Conservation (phyloP, 2,797 vertebrate species). For the Holocentrus rufus region DNA sequence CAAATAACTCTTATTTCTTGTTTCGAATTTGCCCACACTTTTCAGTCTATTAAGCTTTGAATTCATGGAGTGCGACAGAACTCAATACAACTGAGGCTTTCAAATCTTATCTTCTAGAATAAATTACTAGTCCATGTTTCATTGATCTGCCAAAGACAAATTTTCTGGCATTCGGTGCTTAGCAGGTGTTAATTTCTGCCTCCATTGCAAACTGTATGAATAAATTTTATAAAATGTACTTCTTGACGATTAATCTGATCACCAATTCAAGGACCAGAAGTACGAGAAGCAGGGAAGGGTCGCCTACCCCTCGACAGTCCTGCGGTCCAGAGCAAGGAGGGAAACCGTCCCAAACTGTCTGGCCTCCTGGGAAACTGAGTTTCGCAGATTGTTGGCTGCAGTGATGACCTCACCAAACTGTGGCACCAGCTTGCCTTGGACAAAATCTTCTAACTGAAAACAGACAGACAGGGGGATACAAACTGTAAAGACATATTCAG, state of each 20-base stretch:
- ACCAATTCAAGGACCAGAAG: neutral
- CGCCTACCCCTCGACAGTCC: conserved; percentile 76
- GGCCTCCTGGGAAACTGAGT: conserved; percentile 79
- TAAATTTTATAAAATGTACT: too few species aligned
- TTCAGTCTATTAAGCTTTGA: neutral
- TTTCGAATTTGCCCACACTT: too few species aligned
- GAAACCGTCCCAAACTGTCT: conserved; percentile 77
- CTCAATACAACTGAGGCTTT: neutral
- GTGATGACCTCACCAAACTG: conserved; percentile 68
- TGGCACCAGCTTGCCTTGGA: conserved; percentile 70
- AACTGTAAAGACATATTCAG: neutral
- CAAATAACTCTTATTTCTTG: too few species aligned
- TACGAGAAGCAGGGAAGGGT: neutral
- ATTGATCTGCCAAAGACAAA: too few species aligned
- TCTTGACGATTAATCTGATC: neutral
- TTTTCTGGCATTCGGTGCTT: too few species aligned
- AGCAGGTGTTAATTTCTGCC: neutral
- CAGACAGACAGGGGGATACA: neutral
- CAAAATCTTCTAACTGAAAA: conserved; percentile 77
- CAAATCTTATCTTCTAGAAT: too few species aligned
- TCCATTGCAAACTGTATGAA: neutral
- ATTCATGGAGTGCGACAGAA: conserved; percentile 5
- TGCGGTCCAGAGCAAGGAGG: conserved; percentile 78
- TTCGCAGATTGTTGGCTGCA: conserved; percentile 73
- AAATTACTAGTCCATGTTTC: too few species aligned